These are phyloP conservation scores for Agriopis marginaria DNA, from an alignment of 2,888 invertebrate genomes.

Conservation along the genomic window DNA sequence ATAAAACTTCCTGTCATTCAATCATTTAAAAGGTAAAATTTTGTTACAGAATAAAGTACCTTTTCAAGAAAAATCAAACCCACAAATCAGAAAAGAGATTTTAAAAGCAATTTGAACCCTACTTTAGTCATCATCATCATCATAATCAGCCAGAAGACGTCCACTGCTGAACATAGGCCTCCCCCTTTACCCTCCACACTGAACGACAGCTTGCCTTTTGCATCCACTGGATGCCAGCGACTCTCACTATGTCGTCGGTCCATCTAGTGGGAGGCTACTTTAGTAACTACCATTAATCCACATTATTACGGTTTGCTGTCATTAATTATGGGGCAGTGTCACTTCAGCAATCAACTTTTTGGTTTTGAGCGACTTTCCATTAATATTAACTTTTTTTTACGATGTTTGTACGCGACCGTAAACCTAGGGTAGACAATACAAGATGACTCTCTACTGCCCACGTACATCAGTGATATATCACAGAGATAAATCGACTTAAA, in stretches of 20 bases:
- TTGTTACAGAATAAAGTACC: too few relatives aligned
- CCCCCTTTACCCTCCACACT: too few relatives aligned
- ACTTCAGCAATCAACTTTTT: slow-evolving; percentile 33
- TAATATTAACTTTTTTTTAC: background rate
- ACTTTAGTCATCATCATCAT: too few relatives aligned
- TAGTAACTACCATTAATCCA: slow-evolving; percentile 46
- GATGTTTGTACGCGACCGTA: background rate
- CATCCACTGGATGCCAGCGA: too few relatives aligned
- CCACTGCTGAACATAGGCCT: too few relatives aligned
- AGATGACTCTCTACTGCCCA: too few relatives aligned
- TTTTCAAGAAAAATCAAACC: background rate
- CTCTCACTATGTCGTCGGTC: too few relatives aligned
- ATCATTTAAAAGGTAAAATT: too few relatives aligned
- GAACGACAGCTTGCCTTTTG: too few relatives aligned
- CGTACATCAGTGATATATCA: background rate
- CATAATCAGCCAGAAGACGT: too few relatives aligned
- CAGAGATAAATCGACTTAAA: background rate
- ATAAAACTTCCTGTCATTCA: too few relatives aligned
- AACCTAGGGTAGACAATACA: background rate
- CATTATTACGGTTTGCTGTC: slow-evolving; percentile 49
- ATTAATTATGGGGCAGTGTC: slow-evolving; percentile 53
- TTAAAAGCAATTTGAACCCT: slow-evolving; percentile 26
- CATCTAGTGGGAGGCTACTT: too few relatives aligned
- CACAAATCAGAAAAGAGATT: background rate
- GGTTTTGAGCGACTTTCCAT: background rate